These are phyloP conservation scores for Glyphotaelius pellucidus DNA, from an alignment of 2,888 invertebrate species.

Conservation along the genomic window DNA sequence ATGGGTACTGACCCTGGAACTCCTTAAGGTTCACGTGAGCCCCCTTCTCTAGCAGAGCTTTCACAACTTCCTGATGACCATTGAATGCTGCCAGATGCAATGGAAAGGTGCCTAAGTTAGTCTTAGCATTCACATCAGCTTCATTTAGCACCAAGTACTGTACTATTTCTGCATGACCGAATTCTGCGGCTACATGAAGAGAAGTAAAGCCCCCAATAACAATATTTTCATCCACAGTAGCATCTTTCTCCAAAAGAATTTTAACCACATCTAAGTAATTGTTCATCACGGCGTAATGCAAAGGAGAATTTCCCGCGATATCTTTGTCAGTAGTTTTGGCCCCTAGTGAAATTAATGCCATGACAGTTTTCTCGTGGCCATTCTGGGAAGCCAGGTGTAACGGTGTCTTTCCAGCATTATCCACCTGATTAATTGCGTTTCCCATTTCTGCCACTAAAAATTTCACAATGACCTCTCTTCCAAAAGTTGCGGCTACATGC, in stretches of 20 bases:
- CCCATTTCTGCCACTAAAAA: not conserved
- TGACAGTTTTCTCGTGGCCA: conserved; percentile 7
- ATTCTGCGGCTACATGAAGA: not conserved
- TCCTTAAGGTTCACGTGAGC: too few species aligned
- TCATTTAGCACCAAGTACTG: too few species aligned
- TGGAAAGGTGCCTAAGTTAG: not conserved
- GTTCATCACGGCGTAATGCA: not conserved
- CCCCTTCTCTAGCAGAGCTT: too few species aligned
- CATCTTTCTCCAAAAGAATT: not conserved
- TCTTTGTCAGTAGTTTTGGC: not conserved
- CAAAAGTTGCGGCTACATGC: not conserved
- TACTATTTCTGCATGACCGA: too few species aligned
- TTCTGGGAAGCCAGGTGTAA: not conserved
- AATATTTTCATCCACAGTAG: conserved; percentile 6
- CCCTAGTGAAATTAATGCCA: not conserved
- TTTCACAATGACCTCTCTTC: not conserved
- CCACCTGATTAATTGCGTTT: not conserved
- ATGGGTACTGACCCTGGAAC: not conserved
- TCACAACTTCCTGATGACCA: not conserved
- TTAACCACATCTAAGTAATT: not conserved
- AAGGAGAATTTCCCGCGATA: not conserved
- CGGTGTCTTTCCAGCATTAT: not conserved
- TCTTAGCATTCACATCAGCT: too few species aligned
- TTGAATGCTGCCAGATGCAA: conserved; percentile 28
- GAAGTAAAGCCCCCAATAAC: not conserved